A percentile compares a stretch with the other conserved stretches of the same genome.
Evolutionary conservation across 2,797 vertebrate species (phyloP).

Genomic region (Catostomus latipinnis): DNA sequence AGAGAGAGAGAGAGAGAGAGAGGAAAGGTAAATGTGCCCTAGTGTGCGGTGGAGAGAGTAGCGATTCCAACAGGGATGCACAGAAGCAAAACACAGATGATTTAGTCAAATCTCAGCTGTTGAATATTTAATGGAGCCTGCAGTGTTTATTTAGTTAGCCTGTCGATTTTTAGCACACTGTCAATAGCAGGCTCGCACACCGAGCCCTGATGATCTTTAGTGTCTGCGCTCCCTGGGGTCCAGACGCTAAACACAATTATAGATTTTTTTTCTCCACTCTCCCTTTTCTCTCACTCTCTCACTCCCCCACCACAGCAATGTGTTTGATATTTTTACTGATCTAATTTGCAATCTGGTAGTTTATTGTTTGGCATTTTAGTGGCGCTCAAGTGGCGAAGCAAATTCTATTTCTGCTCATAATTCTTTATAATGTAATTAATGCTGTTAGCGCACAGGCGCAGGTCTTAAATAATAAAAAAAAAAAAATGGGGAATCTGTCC

Average conservation of each 20-base stretch:
- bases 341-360: slow-evolving; percentile 99
- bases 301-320: slow-evolving; percentile 86
- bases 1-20: slow-evolving; percentile 35
- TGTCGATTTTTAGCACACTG: slow-evolving; percentile 99
- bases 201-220: slow-evolving; percentile 98
- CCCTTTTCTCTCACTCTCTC: slow-evolving; percentile 10
- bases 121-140: slow-evolving; percentile 99
- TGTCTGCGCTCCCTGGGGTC: slow-evolving; percentile 89
- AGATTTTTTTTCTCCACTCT: slow-evolving; percentile 81
- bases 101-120: slow-evolving; percentile 95
- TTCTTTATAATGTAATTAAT: slow-evolving; percentile 99
- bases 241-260: slow-evolving; percentile 99
- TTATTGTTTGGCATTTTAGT: slow-evolving; percentile 99
- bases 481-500: slow-evolving; percentile 71
- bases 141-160: slow-evolving; percentile 98
- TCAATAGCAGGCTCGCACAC: slow-evolving; percentile 91
- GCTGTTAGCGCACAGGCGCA: slow-evolving; percentile 90
- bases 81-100: slow-evolving; percentile 74
- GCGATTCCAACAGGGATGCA: slow-evolving; percentile 52
- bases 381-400: slow-evolving; percentile 98
- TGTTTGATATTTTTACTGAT: slow-evolving; percentile 99
- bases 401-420: slow-evolving; percentile 99
- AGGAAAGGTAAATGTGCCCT: slow-evolving; percentile 34
- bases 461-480: slow-evolving; percentile 78
- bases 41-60: slow-evolving; percentile 42